Evolutionary conservation across 2,113 vertebrate species (phyloP), one percentile per base, ranked within the genome.

Genomic region (Sorex fumeus): DNA sequence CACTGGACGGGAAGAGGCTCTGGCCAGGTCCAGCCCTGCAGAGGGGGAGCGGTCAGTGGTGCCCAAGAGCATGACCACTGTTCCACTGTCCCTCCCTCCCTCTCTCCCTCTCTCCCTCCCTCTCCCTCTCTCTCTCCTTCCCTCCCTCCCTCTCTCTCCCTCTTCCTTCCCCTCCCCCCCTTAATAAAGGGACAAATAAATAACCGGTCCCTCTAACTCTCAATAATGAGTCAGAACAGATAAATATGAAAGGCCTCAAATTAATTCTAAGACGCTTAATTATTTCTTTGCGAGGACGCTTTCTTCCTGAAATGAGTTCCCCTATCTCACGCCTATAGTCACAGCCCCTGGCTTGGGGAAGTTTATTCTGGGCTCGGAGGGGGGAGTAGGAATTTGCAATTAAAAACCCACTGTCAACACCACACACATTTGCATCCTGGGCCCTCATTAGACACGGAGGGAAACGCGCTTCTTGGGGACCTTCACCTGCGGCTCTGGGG

Each of bases 241-340:
- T 91, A 95, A 96, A 92, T 92, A 93, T 12, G 67, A 93, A 94
- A 89, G 87, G 36, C 87, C 91, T 80, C 93, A 80, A 67, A 87
- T 95, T 94, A 95, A 96, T 96, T 96, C 93, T 80, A 60, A 95
- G 87, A 71, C 84, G 87, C 81, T 91, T 94, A 95, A 95, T 95
- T 94, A 86, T 92, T 86, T 87, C 87, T 45, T 66, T 70, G 84
- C 72, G 43, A n/a, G 84, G 81, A 81, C 1, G 6, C 82, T 11
- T 81, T 87, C 72, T 71, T 30, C 45, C 90, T 18, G 27, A 82
- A 90, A 92, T 83, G 88, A 84, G 74, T 40, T 85, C 81, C 40
- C 28, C 87, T 82, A 34, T 85, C 90, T 82, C 47, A 8, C 28
- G 18, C 76, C 67, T 50, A 12, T 10, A 50, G 77, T 67, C 69